Percentiles rank a stretch among this genome's conserved stretches.
Conservation (phyloP, 2,797 vertebrate species). For the Menidia menidia region DNA sequence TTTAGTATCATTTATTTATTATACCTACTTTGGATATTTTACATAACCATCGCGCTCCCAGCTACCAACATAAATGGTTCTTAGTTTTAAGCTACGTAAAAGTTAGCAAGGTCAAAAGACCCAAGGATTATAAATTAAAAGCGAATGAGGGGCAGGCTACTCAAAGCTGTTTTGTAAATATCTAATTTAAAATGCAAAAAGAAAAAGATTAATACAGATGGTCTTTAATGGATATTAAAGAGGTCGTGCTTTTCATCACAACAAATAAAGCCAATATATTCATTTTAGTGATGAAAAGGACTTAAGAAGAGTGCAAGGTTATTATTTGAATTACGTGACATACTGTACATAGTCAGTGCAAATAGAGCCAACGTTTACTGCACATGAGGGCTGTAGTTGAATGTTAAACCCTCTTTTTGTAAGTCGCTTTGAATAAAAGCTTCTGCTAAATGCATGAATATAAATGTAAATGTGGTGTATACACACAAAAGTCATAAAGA, state of each 20-base stretch:
- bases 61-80: not conserved
- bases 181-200: not conserved
- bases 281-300: conserved; percentile 26
- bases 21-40: not conserved
- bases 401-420: too few relatives aligned
- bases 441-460: too few relatives aligned
- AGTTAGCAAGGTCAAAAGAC: not conserved
- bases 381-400: not conserved
- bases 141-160: not conserved
- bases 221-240: not conserved
- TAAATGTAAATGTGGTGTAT: too few relatives aligned
- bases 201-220: not conserved
- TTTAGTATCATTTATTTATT: not conserved
- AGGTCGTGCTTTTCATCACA: too few relatives aligned
- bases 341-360: not conserved
- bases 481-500: not conserved
- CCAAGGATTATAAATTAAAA: not conserved
- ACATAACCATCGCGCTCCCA: not conserved
- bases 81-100: not conserved
- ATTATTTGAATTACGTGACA: conserved; percentile 43
- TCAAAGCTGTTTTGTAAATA: too few relatives aligned
- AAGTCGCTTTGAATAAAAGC: too few relatives aligned
- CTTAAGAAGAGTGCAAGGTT: conserved; percentile 49
- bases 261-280: too few relatives aligned
- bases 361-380: conserved; percentile 15